Conservation (phyloP, 2,888 invertebrate genomes). For the Pachydiplax longipennis region DNA sequence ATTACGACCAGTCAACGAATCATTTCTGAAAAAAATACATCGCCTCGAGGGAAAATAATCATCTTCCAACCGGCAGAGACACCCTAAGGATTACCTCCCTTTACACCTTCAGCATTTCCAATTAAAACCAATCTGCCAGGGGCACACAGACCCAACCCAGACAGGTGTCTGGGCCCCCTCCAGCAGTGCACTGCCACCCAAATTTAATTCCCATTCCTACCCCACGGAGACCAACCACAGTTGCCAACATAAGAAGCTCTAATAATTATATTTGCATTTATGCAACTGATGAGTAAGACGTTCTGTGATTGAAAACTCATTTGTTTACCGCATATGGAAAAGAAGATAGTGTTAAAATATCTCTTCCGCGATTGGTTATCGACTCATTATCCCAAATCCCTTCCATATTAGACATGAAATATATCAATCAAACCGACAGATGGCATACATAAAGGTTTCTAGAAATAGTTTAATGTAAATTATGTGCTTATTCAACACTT, state of each 20-base stretch:
- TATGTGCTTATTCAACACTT: too few species aligned
- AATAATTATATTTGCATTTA: background rate
- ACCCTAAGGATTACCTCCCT: background rate
- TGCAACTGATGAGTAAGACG: background rate
- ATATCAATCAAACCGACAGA: too few species aligned
- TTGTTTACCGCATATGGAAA: too few species aligned
- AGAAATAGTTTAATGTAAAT: too few species aligned
- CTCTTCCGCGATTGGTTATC: too few species aligned
- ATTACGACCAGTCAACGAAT: background rate
- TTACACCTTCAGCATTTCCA: conserved; percentile 23
- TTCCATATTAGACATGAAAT: too few species aligned
- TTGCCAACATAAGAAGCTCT: background rate
- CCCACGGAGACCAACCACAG: too few species aligned
- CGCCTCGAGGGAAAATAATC: background rate
- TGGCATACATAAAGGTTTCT: too few species aligned
- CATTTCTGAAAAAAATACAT: background rate
- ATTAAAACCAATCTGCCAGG: conserved; percentile 41
- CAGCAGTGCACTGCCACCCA: background rate
- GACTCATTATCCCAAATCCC: too few species aligned
- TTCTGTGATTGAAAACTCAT: background rate
- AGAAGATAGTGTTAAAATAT: too few species aligned
- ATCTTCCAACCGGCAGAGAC: background rate
- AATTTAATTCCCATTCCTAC: background rate
- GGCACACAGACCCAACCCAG: conserved; percentile 3
- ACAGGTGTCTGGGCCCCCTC: conserved; percentile 1